Evolutionary conservation across 2,888 invertebrate genomes (phyloP), one percentile per base, ranked within the genome.

Genomic region (Xanthia icteritia): DNA sequence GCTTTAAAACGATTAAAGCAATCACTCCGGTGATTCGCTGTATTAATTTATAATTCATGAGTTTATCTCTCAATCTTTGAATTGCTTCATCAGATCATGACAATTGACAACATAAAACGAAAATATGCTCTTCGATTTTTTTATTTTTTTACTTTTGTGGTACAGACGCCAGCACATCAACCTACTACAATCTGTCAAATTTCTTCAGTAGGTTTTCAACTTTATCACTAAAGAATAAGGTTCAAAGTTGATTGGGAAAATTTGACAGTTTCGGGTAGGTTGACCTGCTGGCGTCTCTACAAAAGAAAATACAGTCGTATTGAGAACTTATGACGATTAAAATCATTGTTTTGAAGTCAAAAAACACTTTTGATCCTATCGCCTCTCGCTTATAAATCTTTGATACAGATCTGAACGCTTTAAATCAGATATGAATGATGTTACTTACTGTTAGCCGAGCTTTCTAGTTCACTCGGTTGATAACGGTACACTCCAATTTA

Each of bases 391-490:
- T 73, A 54, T 54, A 54, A 54, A 56, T 23, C 67, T 69, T 68
- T 71, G 78, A 85, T 83, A 77, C 48, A 75, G 73, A 81, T 81
- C 76, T 72, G 58, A 76, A 63, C 77, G 45, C 77, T 79, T 79
- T n/a, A n/a, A 79, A 81, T 79, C 77, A 79, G 81, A 74, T 76
- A 73, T 82, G 81, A 84, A 81, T 76, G 64, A 77, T 77, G 65
- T 65, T 74, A 69, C 67, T 81, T 58, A 83, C 83, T 77, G 83
- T 81, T 75, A 83, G 56, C 60, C n/a, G 68, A 61, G 48, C 63
- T 77, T 76, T 77, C 73, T 85, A 86, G 83, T 78, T 75, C 84
- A 84, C 63, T 84, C 74, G 84, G 82, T 65, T 76, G 51, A 42
- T 82, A 80, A 83, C 85, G 80, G 83, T 80, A 82, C 73, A 70